phyloP scores from a whole-genome alignment of 2,888 invertebrate genomes.

The Melanchra persicariae region DNA sequence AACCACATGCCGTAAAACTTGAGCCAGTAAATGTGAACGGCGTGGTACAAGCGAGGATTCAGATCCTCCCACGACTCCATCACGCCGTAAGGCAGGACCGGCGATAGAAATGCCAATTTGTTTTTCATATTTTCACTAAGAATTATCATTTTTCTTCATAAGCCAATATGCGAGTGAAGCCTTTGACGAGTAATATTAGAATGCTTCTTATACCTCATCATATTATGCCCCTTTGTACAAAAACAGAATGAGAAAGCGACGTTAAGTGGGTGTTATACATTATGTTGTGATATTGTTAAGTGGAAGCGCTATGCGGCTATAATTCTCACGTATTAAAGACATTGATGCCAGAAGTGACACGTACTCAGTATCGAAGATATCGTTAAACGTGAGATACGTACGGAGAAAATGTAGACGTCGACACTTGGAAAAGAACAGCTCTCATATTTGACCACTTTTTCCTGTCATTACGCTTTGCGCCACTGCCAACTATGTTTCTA shows the following conservation, averaged over 20 bases:
- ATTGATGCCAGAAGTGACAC: conserved; percentile 20
- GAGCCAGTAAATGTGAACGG: conserved; percentile 88
- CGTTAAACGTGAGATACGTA: conserved; percentile 20
- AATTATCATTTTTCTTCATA: conserved; percentile 73
- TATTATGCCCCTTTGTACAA: conserved; percentile 73
- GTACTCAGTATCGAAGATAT: conserved; percentile 25
- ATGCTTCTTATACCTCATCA: conserved; percentile 77
- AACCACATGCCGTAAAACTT: conserved; percentile 90
- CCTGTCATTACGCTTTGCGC: conserved; percentile 46
- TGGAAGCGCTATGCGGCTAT: conserved; percentile 66
- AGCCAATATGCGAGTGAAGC: conserved; percentile 65
- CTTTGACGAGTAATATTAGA: conserved; percentile 77
- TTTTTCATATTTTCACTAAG: conserved; percentile 74
- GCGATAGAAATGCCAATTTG: conserved; percentile 73
- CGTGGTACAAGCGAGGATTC: conserved; percentile 84
- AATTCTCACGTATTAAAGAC: conserved; percentile 23
- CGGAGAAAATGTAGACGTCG: conserved; percentile 7
- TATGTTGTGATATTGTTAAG: conserved; percentile 82
- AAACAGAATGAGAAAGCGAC: conserved; percentile 74
- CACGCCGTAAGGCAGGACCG: conserved; percentile 83
- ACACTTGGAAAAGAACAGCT: conserved; percentile 24
- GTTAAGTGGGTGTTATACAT: conserved; percentile 81
- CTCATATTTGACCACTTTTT: conserved; percentile 53
- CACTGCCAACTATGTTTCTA: conserved; percentile 49
- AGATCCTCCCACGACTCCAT: conserved; percentile 84